Evolutionary conservation across 2,888 invertebrate species (phyloP).

Genomic region (Xestia c-nigrum): DNA sequence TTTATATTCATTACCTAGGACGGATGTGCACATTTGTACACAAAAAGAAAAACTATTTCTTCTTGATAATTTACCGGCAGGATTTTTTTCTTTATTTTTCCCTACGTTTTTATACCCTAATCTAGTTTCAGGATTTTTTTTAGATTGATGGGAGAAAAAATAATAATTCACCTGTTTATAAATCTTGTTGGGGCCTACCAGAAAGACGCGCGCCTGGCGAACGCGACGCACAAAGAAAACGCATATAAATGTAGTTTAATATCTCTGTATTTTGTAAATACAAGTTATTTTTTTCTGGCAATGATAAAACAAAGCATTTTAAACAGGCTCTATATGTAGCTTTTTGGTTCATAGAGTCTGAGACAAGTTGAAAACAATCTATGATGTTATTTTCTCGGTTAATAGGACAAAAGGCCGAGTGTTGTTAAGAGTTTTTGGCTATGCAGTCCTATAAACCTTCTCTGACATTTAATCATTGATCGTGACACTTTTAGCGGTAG

Average conservation of each 20-base stretch:
- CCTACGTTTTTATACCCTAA: too few species aligned
- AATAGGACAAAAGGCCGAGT: background rate
- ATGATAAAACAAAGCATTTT: background rate
- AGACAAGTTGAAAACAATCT: background rate
- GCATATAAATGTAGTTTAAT: background rate
- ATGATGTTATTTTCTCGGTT: background rate
- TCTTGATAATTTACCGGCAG: too few species aligned
- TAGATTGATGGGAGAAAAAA: too few species aligned
- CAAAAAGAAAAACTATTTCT: too few species aligned
- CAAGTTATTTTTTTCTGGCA: background rate
- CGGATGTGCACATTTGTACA: too few species aligned
- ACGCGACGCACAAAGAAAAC: background rate
- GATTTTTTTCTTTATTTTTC: too few species aligned
- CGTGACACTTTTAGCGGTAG: conserved; percentile 52
- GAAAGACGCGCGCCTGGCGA: background rate
- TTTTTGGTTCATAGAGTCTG: background rate
- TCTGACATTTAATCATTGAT: background rate
- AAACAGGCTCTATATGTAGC: background rate
- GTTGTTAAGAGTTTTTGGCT: background rate
- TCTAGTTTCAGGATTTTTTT: too few species aligned
- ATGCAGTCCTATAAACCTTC: background rate
- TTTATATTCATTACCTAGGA: too few species aligned
- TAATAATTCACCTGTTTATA: too few species aligned
- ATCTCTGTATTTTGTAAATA: conserved; percentile 14
- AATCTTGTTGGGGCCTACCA: too few species aligned